Evolutionary conservation across 2,113 vertebrate genomes (phyloP).

Genomic region (Bos taurus): DNA sequence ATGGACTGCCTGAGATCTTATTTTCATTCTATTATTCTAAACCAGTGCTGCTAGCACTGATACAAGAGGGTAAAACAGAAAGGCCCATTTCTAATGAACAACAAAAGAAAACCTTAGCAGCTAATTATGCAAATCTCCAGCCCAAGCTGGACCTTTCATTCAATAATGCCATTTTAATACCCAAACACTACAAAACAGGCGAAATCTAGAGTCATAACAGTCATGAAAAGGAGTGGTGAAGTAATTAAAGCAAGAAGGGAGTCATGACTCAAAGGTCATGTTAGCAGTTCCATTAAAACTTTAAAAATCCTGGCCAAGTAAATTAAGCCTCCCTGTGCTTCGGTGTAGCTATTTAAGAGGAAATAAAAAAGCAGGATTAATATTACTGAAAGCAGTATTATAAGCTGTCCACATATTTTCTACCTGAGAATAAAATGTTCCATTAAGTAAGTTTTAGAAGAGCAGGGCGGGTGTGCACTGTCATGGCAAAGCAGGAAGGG

Average conservation of each 20-base stretch:
- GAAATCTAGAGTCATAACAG: not conserved
- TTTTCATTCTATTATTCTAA: slow-evolving; percentile 41
- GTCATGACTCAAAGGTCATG: slow-evolving; percentile 52
- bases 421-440: slow-evolving; percentile 37
- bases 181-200: slow-evolving; percentile 41
- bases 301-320: slow-evolving; percentile 49
- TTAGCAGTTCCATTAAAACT: slow-evolving; percentile 61
- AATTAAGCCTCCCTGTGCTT: slow-evolving; percentile 51
- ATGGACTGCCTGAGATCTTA: not conserved
- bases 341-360: slow-evolving; percentile 32
- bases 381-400: slow-evolving; percentile 38
- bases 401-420: slow-evolving; percentile 3
- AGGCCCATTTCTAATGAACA: slow-evolving; percentile 28
- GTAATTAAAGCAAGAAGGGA: slow-evolving; percentile 55
- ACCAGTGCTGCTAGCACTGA: not conserved
- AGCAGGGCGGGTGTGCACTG: not conserved
- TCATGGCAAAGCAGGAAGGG: not conserved
- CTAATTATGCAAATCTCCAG: slow-evolving; percentile 60
- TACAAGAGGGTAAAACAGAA: not conserved
- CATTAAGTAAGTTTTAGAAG: not conserved
- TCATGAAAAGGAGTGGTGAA: slow-evolving; percentile 30
- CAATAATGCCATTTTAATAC: slow-evolving; percentile 48
- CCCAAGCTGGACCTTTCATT: slow-evolving; percentile 26
- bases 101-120: slow-evolving; percentile 58
- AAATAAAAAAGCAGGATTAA: slow-evolving; percentile 49